Evolutionary conservation across 1,140 invertebrate species (phyloP), one percentile per base, ranked within the genome.

Genomic region (Drosophila parvula): DNA sequence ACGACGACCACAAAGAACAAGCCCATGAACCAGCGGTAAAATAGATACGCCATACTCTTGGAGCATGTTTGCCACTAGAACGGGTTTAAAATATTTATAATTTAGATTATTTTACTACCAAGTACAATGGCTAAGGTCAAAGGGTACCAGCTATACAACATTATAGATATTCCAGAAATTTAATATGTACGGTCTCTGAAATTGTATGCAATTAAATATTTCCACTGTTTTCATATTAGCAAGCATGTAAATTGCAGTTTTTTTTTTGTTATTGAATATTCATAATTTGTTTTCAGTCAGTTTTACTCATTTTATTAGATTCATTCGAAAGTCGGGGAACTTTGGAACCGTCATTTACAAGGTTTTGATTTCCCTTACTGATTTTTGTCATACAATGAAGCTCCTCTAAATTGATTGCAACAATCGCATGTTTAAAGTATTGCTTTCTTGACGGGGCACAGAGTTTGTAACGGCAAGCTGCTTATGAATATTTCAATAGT

Each of bases 1-100:
- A 93, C 84, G 7, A 95, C 93, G 10, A 73, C 75, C 7, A 93
- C 63, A 86, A 95, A 95, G 10, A 91, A 81, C 27, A 93, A 12
- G 6, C 93, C 93, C 30, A 95, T 91, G 3, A 93, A 56, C 93
- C 94, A 94, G 62, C 94, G 93, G 75, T 95, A 95, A 7, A 93
- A 62, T 8, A 95, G 74, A 84, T 95, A 95, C 34, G 65, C 69
- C 38, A 92, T 64, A 71, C 91, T 93, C 55, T 91, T 91, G 14
- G 83, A 86, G 59, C 90, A 83, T 34, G 71, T 86, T 78, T 94
- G 93, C 93, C 93, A 94, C 93, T 71, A 14, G 2, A 62, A 65
- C 92, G 80, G 62, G 91, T 84, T 74, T 45, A 16, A 7, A 27
- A 36, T 22, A n/a, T n/a, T 11, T 4, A 9, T n/a, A 10, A 10